A percentile compares a stretch with the other conserved stretches of the same genome.
Conservation (phyloP, 1,140 invertebrate genomes). For the Lucilia cuprina region DNA sequence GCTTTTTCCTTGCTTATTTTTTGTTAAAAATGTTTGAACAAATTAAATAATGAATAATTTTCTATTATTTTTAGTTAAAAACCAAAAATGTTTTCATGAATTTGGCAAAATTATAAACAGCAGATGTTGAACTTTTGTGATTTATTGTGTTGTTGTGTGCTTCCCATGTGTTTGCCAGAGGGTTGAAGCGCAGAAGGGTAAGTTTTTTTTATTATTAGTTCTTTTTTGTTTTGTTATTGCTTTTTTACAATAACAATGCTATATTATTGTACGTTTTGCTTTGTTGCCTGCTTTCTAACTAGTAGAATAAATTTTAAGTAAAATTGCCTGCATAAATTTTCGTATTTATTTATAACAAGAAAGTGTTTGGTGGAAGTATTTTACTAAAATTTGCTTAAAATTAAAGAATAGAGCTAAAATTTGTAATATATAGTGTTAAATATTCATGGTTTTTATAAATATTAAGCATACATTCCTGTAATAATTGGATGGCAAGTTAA, state of each 20-base stretch:
- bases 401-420: too few relatives aligned
- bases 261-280: neutral
- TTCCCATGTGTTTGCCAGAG: neutral
- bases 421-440: too few relatives aligned
- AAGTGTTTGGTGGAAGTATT: neutral
- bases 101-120: neutral
- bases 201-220: neutral
- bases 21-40: neutral
- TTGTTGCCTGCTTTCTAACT: neutral
- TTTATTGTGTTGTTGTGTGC: neutral
- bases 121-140: conserved; percentile 6
- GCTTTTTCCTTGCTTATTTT: neutral
- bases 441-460: too few relatives aligned
- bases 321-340: neutral
- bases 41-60: neutral
- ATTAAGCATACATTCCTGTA: too few relatives aligned
- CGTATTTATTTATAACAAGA: neutral
- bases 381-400: neutral
- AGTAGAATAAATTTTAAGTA: neutral
- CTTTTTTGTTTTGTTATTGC: neutral
- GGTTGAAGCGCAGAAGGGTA: neutral
- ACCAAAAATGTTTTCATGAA: neutral
- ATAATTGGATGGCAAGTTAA: too few relatives aligned
- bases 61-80: neutral
- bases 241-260: neutral